A percentile compares a stretch with the other conserved stretches of the same genome.
phyloP scores from a whole-genome alignment of 2,888 invertebrate species.

The Perdita meconis region DNA sequence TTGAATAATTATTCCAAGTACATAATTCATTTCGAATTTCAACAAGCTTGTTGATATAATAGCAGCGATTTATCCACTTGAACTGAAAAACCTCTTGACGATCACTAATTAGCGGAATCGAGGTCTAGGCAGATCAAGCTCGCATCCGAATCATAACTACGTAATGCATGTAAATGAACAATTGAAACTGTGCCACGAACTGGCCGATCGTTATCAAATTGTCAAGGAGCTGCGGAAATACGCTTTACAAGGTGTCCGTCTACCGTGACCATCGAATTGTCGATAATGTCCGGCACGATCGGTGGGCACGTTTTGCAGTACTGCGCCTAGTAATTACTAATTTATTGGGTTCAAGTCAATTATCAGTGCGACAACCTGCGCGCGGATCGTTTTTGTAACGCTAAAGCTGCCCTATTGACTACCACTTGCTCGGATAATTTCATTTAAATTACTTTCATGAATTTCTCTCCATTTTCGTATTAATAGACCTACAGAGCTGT shows the following conservation, averaged over 20 bases:
- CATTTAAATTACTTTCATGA: background rate
- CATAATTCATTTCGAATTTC: background rate
- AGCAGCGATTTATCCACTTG: background rate
- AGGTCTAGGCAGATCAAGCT: background rate
- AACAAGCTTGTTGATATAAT: background rate
- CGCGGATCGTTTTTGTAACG: background rate
- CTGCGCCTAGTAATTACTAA: conserved; percentile 61
- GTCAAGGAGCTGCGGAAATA: conserved; percentile 52
- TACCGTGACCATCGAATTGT: conserved; percentile 57
- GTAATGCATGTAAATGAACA: conserved; percentile 27
- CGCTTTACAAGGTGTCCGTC: conserved; percentile 79
- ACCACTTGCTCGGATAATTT: conserved; percentile 13
- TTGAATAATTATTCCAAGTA: background rate
- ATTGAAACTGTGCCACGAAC: conserved; percentile 14
- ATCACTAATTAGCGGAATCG: conserved; percentile 4
- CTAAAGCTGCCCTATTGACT: too few relatives aligned
- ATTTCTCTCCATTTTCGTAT: background rate
- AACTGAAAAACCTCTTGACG: background rate
- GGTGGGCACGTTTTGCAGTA: conserved; percentile 54
- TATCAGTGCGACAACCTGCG: conserved; percentile 49
- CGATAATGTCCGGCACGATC: conserved; percentile 65
- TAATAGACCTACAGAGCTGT: background rate
- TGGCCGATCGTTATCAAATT: conserved; percentile 43
- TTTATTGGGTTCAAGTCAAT: conserved; percentile 73
- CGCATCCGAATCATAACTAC: background rate